A percentile compares a stretch with the other conserved stretches of the same genome.
Conservation (phyloP, 2,888 invertebrate species). For the Drymonia ruficornis region DNA sequence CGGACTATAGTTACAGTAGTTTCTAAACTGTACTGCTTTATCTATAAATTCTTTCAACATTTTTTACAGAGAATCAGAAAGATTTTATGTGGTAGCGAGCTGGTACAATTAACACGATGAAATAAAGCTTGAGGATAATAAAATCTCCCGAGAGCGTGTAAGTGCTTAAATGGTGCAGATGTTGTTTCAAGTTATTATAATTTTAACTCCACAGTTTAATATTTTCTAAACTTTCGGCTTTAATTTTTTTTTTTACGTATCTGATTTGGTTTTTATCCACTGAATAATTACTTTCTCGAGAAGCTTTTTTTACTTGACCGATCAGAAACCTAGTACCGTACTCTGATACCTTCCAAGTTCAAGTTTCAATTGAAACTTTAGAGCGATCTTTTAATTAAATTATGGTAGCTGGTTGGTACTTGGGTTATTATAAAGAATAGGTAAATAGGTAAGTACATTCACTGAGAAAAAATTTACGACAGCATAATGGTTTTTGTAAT, state of each 20-base stretch:
- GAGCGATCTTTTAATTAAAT: not conserved
- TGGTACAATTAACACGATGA: slow-evolving; percentile 4
- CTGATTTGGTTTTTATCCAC: too few relatives aligned
- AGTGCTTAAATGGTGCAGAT: not conserved
- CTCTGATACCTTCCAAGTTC: not conserved
- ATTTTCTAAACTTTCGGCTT: too few relatives aligned
- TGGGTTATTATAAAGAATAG: too few relatives aligned
- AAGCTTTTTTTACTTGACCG: too few relatives aligned
- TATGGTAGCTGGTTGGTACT: not conserved
- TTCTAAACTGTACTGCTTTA: slow-evolving; percentile 6
- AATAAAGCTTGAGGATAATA: not conserved
- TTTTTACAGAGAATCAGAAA: slow-evolving; percentile 5
- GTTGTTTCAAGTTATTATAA: slow-evolving; percentile 1
- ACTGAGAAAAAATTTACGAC: too few relatives aligned
- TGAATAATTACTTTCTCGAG: too few relatives aligned
- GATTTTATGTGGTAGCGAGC: slow-evolving; percentile 5
- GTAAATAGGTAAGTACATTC: too few relatives aligned
- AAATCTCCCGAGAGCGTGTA: not conserved
- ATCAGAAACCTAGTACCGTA: too few relatives aligned
- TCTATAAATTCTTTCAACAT: slow-evolving; percentile 6
- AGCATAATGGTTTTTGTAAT: too few relatives aligned
- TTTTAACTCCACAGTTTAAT: not conserved
- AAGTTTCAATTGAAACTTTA: not conserved
- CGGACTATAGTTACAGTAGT: too few relatives aligned
- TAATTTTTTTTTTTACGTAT: too few relatives aligned